Conservation (phyloP, 37 sponge, comb jelly and placozoan genomes). For the Diacarnus erythraeanus region DNA sequence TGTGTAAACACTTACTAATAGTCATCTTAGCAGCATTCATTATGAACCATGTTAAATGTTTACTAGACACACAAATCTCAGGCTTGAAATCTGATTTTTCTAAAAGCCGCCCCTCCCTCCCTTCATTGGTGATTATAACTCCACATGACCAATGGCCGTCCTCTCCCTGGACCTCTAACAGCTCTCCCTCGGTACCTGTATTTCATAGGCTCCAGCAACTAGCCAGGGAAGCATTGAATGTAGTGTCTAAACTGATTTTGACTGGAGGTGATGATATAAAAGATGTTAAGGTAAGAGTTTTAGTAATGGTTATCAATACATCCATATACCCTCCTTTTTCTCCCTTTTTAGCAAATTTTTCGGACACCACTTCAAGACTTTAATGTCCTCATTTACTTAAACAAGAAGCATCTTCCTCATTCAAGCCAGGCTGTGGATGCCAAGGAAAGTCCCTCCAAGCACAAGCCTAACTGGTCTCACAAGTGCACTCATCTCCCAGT, state of each 20-base stretch:
- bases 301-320: not conserved
- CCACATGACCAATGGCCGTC: conserved; percentile 51
- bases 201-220: conserved; percentile 31
- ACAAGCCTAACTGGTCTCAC: not conserved
- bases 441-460: conserved; percentile 8
- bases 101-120: conserved; percentile 44
- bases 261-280: not conserved
- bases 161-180: conserved; percentile 38
- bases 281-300: not conserved
- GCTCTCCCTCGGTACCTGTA: conserved; percentile 46
- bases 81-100: conserved; percentile 1
- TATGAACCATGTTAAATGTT: conserved; percentile 1
- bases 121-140: conserved; percentile 77
- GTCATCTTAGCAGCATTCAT: not conserved
- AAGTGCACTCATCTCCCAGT: conserved; percentile 66
- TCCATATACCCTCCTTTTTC: not conserved
- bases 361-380: conserved; percentile 79
- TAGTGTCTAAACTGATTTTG: conserved; percentile 40
- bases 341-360: conserved; percentile 70
- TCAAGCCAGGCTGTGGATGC: conserved; percentile 60
- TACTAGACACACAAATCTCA: not conserved
- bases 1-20: not conserved
- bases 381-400: conserved; percentile 80
- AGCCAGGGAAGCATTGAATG: conserved; percentile 45
- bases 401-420: conserved; percentile 54